Conservation (phyloP, 2,888 invertebrate genomes). For the Boloria euphrosyne region DNA sequence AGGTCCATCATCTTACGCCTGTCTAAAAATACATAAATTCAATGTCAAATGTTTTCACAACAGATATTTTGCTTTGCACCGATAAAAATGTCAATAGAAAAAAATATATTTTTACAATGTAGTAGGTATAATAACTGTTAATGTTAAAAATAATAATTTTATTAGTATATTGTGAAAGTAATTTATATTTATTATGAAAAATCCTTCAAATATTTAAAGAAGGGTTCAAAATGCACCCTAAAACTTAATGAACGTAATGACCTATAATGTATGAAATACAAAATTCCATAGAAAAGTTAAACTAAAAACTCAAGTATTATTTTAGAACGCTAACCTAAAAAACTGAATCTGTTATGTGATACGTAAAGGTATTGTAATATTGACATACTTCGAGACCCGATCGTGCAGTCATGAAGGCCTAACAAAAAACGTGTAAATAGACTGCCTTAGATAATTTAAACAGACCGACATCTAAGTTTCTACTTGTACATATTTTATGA, state of each 20-base stretch:
- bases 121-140: too few species aligned
- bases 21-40: background rate
- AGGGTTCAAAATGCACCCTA: too few species aligned
- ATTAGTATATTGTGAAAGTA: too few species aligned
- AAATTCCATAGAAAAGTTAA: background rate
- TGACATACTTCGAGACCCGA: constrained; percentile 37
- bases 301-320: constrained; percentile 3
- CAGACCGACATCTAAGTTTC: background rate
- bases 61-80: background rate
- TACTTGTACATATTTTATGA: constrained; percentile 33
- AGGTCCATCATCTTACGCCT: constrained; percentile 1
- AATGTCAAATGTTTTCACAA: constrained; percentile 6
- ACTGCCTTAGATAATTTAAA: background rate
- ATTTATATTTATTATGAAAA: too few species aligned
- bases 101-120: too few species aligned
- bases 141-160: too few species aligned
- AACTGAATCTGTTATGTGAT: constrained; percentile 12
- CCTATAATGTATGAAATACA: background rate
- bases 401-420: constrained; percentile 29
- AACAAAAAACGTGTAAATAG: constrained; percentile 15
- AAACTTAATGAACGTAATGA: background rate
- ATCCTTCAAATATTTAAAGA: too few species aligned
- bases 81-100: too few species aligned
- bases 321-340: constrained; percentile 13
- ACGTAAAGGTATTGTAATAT: constrained; percentile 34